Percentiles rank a stretch among this genome's conserved stretches.
Evolutionary conservation across 2,113 vertebrate genomes (phyloP).

Genomic region (Geococcyx californianus): DNA sequence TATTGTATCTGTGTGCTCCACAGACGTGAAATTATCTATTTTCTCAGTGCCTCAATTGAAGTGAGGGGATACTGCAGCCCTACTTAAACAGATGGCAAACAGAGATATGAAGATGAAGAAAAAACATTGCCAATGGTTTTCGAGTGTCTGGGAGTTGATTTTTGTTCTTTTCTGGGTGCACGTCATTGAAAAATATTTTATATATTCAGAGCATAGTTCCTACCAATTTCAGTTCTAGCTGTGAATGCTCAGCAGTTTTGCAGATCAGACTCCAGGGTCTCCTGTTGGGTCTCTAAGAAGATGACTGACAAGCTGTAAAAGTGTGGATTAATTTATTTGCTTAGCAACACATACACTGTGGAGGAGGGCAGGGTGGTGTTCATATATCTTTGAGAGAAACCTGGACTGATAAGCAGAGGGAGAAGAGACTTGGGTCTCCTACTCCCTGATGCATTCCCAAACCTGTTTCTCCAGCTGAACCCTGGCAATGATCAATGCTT

Average conservation of each 20-base stretch:
- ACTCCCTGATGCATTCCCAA: not conserved
- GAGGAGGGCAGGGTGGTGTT: not conserved
- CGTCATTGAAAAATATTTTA: not conserved
- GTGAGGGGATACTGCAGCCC: slow-evolving; percentile 1
- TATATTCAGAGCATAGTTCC: not conserved
- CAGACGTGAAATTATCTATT: slow-evolving; percentile 14
- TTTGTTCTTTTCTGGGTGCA: not conserved
- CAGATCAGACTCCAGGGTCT: not conserved
- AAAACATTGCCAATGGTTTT: not conserved
- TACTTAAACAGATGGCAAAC: not conserved
- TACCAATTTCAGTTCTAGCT: not conserved
- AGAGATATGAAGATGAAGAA: not conserved
- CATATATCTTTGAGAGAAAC: not conserved
- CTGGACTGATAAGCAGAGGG: not conserved
- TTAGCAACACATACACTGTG: not conserved
- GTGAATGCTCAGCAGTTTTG: not conserved
- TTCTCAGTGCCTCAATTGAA: not conserved
- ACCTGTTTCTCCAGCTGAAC: not conserved
- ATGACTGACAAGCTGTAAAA: not conserved
- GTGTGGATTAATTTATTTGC: not conserved
- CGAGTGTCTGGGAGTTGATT: not conserved
- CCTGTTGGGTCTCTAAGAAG: not conserved
- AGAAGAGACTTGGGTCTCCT: not conserved
- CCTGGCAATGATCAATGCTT: not conserved
- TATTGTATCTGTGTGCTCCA: slow-evolving; percentile 31